These are phyloP conservation scores for Tichodroma muraria DNA, from an alignment of 2,113 vertebrate species.

Conservation along the genomic window DNA sequence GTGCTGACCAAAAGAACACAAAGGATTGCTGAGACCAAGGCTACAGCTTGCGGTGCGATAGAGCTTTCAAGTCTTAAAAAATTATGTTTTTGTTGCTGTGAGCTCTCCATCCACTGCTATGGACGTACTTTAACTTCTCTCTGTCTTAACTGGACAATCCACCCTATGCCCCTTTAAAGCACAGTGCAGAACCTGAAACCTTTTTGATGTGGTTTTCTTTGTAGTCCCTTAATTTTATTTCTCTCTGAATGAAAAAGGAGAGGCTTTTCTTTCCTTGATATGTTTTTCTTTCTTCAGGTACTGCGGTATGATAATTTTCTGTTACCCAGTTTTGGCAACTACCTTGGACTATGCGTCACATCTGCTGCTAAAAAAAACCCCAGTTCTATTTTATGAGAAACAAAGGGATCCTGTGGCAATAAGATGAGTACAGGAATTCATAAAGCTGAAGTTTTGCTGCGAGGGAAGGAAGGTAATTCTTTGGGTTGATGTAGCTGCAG, in stretches of 20 bases:
- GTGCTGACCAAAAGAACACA: not conserved
- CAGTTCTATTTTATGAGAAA: not conserved
- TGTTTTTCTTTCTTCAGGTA: not conserved
- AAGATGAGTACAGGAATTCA: not conserved
- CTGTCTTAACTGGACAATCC: not conserved
- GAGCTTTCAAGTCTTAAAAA: not conserved
- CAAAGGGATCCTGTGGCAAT: not conserved
- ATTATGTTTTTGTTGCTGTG: not conserved
- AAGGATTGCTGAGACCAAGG: not conserved
- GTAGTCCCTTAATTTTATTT: not conserved
- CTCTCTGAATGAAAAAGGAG: not conserved
- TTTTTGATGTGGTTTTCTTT: not conserved
- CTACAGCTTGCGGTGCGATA: not conserved
- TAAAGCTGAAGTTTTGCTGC: not conserved
- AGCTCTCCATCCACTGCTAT: not conserved
- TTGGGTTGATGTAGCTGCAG: not conserved
- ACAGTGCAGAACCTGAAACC: not conserved
- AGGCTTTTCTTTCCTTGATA: not conserved
- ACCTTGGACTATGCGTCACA: not conserved
- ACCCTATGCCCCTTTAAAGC: not conserved
- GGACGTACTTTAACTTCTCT: not conserved
- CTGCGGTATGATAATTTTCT: constrained; percentile 2
- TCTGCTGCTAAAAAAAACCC: not conserved
- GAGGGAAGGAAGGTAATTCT: not conserved
- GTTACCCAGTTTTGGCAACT: not conserved